Evolutionary conservation across 2,888 invertebrate genomes (phyloP), one percentile per base, ranked within the genome.

Genomic region (Lamellibrachia columna): DNA sequence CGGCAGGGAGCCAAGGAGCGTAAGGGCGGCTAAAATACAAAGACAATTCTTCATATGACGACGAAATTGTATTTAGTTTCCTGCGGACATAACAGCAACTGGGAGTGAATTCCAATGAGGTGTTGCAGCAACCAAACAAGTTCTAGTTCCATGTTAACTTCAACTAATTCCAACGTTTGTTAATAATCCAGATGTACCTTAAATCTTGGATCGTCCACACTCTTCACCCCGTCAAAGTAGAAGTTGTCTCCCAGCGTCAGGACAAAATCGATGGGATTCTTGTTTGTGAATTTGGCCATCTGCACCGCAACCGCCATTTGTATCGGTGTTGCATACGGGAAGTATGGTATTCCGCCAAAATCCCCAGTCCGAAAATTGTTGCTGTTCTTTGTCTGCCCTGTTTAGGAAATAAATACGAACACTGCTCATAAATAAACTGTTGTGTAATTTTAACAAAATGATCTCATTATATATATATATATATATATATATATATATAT

Each of bases 181-280:
- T 75, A 75, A 75, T 40, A 60, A 75, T 15, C 15, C 6, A 22
- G 22, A 15, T 90, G 93, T 93, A 97, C 97, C 95, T 96, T 94
- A 94, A 97, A 97, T 93, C 97, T 95, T 60, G 94, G 94, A 94
- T 97, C 97, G 92, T 96, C 94, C 8, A 96, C 95, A 95, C 96
- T 94, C 55, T 94, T 95, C 0, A 97, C 97, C 22, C 97, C 97
- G 93, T 96, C 96, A 93, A 95, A 96, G 94, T 97, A 97, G 95
- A 97, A 97, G 94, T 97, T 97, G 94, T 97, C 97, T 0, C 97
- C 97, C 40, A 97, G 95, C 6, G 96, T 96, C 40, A 97, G 94
- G 91, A 96, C 95, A 94, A 96, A 96, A 92, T 96, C 95, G 7
- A 96, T 94, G 60, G 95, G 94, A 90, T 95, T 95, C 92, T 95